A percentile compares a stretch with the other conserved stretches of the same genome.
Evolutionary conservation across 2,888 invertebrate species (phyloP).

Genomic region (Stenotaenia linearis): DNA sequence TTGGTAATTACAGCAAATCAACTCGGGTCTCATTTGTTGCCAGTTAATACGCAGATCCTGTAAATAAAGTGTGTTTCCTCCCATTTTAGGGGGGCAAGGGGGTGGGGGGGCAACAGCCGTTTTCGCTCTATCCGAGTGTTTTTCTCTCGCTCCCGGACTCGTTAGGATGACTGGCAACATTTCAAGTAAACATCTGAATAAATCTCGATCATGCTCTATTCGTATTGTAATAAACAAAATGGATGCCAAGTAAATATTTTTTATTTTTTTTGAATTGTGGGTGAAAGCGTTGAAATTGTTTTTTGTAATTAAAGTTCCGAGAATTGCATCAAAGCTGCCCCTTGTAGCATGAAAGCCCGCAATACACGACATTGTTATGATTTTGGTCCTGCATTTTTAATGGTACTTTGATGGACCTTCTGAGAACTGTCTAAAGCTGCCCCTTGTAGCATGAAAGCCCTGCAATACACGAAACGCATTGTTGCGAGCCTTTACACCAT

Average conservation of each 20-base stretch:
- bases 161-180: conserved; percentile 7
- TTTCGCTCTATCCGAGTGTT: background rate
- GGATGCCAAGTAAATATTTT: background rate
- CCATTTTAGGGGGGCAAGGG: background rate
- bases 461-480: no score
- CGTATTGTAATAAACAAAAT: background rate
- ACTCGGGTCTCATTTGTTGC: conserved; percentile 23
- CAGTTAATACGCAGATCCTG: conserved; percentile 12
- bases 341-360: no score
- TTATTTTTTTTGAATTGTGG: no score
- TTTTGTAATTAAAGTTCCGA: no score
- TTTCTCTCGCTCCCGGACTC: background rate
- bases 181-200: conserved; percentile 13
- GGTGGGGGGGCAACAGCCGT: background rate
- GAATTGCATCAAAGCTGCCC: no score
- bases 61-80: conserved; percentile 15
- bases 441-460: no score
- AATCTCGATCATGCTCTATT: background rate
- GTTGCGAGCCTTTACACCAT: no score
- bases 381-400: no score
- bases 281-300: no score
- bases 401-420: no score
- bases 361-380: no score
- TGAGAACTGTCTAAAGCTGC: no score
- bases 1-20: conserved; percentile 18